Evolutionary conservation across 2,113 vertebrate genomes (phyloP), one percentile per base, ranked within the genome.

Genomic region (Recurvirostra avosetta): DNA sequence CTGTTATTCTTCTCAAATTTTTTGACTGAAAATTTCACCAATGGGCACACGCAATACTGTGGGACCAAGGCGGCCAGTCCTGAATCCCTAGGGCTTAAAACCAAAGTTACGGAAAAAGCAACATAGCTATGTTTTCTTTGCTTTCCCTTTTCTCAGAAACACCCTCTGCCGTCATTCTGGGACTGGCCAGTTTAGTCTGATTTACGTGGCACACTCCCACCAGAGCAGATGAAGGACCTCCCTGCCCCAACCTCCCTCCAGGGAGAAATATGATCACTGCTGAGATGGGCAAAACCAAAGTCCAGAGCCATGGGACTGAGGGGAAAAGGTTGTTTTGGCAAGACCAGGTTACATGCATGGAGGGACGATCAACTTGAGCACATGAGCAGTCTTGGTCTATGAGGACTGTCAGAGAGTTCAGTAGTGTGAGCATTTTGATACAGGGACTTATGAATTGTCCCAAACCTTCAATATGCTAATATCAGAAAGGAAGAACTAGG

Each of bases 281-380:
- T 76, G 56, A 55, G 12, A 23, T 43, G 20, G 13, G 27, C 13
- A 22, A 63, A 53, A 66, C 1, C 14, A 23, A 38, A 21, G 5
- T 41, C n/a, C 74, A 78, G 53, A 73, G 9, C 18, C 53, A 47
- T 0, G 0, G 30, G 14, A 67, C 12, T 0, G 3, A 73, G n/a
- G 5, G 21, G 10, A 36, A 34, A 45, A 38, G 1, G 8, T 8
- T 84, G 12, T 47, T 74, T 66, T 47, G 53, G 52, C 13, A 85
- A 65, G 52, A 43, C 22, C 19, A 38, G 26, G 8, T 47, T 29
- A 62, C 0, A 1, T 10, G 7, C 21, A 11, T 7, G 30, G 36
- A 76, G 19, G 36, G 15, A 9, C 2, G 4, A 59, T 43, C 40
- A 56, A 9, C 34, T 26, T 75, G 34, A 61, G 23, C 11, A 19